A percentile compares a stretch with the other conserved stretches of the same genome.
Evolutionary conservation across 2,797 vertebrate species (phyloP).

Genomic region (Chromis chromis): DNA sequence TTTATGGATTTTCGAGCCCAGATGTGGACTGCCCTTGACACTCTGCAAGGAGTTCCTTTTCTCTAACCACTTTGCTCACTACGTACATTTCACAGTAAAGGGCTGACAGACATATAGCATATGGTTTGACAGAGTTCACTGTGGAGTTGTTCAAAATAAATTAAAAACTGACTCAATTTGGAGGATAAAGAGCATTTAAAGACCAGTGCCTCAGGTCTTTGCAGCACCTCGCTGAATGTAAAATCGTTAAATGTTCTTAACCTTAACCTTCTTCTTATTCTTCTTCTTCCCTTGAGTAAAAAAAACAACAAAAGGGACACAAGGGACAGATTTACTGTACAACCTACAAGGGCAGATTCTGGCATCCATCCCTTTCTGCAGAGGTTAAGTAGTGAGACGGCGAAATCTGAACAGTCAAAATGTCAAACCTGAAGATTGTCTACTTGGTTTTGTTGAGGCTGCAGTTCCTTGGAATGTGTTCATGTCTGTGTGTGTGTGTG

Average conservation of each 20-base stretch:
- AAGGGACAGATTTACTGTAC: not conserved
- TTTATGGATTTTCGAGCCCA: conserved; percentile 66
- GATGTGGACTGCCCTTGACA: conserved; percentile 66
- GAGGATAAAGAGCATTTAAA: not conserved
- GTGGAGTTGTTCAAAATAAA: conserved; percentile 1
- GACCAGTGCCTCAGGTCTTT: not conserved
- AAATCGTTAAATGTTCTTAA: conserved; percentile 33
- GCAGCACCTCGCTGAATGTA: not conserved
- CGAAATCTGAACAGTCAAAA: conserved; percentile 19
- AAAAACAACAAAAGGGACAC: conserved; percentile 6
- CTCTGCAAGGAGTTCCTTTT: conserved; percentile 19
- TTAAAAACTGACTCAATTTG: not conserved
- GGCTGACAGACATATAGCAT: conserved; percentile 3
- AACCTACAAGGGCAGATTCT: not conserved
- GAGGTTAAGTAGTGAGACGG: conserved; percentile 14
- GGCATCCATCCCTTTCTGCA: conserved; percentile 12
- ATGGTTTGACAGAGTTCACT: not conserved
- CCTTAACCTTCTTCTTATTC: conserved; percentile 2
- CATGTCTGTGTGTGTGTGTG: not conserved
- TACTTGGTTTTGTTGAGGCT: not conserved
- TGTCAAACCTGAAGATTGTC: conserved; percentile 27
- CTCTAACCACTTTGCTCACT: conserved; percentile 21
- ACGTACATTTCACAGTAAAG: conserved; percentile 11
- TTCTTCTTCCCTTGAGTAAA: not conserved
- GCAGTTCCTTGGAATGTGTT: not conserved